Percentiles rank a stretch among this genome's conserved stretches.
These are phyloP conservation scores for Typhlomys cinereus DNA, from an alignment of 2,113 vertebrate genomes.

Conservation along the genomic window DNA sequence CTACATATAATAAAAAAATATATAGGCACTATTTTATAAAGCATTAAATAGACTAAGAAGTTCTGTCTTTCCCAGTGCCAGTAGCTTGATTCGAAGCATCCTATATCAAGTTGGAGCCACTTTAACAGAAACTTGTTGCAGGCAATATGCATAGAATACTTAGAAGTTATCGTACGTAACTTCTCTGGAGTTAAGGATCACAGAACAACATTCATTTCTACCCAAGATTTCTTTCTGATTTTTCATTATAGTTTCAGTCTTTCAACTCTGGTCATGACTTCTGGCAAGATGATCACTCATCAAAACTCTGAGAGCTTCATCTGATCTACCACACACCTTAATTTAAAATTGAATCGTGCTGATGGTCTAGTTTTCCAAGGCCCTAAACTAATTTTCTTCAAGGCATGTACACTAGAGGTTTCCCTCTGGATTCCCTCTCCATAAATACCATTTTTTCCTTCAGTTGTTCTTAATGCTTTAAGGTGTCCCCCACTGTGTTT, in stretches of 20 bases:
- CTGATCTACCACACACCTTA: not conserved
- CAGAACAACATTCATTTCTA: not conserved
- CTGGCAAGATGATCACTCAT: not conserved
- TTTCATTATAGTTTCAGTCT: slow-evolving; percentile 25
- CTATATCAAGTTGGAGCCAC: not conserved
- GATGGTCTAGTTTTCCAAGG: not conserved
- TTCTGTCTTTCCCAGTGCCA: not conserved
- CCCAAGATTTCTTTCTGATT: not conserved
- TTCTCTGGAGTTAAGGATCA: not conserved
- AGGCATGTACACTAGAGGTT: not conserved
- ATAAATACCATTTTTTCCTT: not conserved
- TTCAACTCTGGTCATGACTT: not conserved
- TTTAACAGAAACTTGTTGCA: not conserved
- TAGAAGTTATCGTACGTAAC: too few species aligned
- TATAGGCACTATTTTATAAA: too few species aligned
- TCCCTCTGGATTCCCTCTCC: not conserved
- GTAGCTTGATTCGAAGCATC: not conserved
- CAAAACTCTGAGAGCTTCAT: not conserved
- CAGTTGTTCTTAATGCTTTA: not conserved
- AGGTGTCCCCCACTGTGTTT: not conserved
- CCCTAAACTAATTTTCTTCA: not conserved
- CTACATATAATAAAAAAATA: too few species aligned
- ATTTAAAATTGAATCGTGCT: slow-evolving; percentile 1
- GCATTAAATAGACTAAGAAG: not conserved
- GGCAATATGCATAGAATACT: not conserved